Conservation (phyloP, 2,888 invertebrate species). For the Lumbricus terrestris region DNA sequence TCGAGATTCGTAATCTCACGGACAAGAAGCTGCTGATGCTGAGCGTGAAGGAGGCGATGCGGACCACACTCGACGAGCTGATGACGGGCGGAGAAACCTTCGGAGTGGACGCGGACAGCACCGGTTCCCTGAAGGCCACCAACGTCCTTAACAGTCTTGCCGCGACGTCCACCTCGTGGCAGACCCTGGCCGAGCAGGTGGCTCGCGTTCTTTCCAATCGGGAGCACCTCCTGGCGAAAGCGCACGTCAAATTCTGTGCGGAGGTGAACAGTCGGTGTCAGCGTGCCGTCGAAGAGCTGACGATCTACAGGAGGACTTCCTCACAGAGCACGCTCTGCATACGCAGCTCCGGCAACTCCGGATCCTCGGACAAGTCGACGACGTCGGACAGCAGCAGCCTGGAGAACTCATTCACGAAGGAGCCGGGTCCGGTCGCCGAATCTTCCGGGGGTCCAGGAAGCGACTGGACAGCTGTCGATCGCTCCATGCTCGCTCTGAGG, state of each 20-base stretch:
- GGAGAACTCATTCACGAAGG: neutral
- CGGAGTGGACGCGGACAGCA: conserved; percentile 33
- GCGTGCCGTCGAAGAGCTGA: conserved; percentile 27
- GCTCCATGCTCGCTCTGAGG: neutral
- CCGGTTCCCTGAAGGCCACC: conserved; percentile 36
- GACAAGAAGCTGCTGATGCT: conserved; percentile 47
- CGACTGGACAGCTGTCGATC: neutral
- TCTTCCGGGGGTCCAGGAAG: neutral
- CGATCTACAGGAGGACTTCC: neutral
- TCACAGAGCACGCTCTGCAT: neutral
- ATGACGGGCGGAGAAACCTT: conserved; percentile 32
- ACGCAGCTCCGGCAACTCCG: conserved; percentile 18
- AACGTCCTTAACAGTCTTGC: conserved; percentile 39
- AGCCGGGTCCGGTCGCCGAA: neutral
- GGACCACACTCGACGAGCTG: conserved; percentile 33
- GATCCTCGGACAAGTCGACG: neutral
- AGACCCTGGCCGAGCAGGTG: conserved; percentile 46
- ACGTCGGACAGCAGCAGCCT: neutral
- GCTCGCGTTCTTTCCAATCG: conserved; percentile 34
- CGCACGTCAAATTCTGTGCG: conserved; percentile 35
- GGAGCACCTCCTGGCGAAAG: conserved; percentile 9
- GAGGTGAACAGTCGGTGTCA: conserved; percentile 34
- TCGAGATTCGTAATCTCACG: conserved; percentile 42
- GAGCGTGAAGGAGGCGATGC: conserved; percentile 50
- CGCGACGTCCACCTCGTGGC: conserved; percentile 47